Percentiles rank a stretch among this genome's conserved stretches.
Conservation (phyloP, 2,888 invertebrate genomes). For the Parnassius mnemosyne region DNA sequence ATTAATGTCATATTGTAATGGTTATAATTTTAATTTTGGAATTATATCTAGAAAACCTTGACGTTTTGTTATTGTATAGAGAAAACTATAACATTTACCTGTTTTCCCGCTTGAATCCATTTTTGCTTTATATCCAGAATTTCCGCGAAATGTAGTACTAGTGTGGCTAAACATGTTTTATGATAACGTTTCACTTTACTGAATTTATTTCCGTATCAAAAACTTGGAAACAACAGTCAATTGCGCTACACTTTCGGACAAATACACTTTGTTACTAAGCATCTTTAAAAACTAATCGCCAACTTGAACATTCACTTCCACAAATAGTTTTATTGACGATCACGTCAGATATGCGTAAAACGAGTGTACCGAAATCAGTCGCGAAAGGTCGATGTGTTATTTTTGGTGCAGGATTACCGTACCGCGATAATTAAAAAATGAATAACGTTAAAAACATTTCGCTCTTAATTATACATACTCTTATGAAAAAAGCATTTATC, state of each 20-base stretch:
- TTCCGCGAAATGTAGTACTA: constrained; percentile 49
- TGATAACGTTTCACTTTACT: background rate
- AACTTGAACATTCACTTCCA: constrained; percentile 38
- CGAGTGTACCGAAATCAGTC: constrained; percentile 56
- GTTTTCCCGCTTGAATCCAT: constrained; percentile 30
- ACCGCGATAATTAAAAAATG: too few species aligned
- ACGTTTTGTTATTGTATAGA: too few species aligned
- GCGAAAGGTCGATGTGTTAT: constrained; percentile 57
- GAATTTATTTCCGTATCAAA: too few species aligned
- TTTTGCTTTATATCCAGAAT: constrained; percentile 43
- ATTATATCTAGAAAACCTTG: too few species aligned
- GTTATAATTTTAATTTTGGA: too few species aligned
- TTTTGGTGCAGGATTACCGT: constrained; percentile 44
- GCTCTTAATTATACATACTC: too few species aligned
- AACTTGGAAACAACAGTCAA: constrained; percentile 25
- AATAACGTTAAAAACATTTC: too few species aligned
- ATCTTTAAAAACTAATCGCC: constrained; percentile 21
- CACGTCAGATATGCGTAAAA: constrained; percentile 50
- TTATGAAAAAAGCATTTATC: too few species aligned
- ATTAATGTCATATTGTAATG: too few species aligned
- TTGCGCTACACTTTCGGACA: constrained; percentile 26
- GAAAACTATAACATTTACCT: constrained; percentile 7
- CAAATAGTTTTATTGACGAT: constrained; percentile 54
- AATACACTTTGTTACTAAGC: constrained; percentile 21
- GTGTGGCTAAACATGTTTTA: constrained; percentile 62